Base-by-base conservation (phyloP, 2,797 vertebrate genomes). In the Sebastes aleutianus region DNA sequence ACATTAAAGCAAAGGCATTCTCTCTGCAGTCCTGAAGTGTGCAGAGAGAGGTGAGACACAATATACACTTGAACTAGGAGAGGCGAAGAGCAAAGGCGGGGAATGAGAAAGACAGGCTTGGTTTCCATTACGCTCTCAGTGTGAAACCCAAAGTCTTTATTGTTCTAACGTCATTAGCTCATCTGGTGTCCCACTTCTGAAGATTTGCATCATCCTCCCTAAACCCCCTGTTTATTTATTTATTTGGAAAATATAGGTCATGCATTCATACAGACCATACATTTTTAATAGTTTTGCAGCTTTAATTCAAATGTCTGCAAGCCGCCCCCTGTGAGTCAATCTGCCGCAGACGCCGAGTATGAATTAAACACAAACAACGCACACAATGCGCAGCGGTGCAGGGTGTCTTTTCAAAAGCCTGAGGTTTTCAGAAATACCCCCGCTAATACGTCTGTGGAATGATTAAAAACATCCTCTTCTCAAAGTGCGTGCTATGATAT, bases 201-300 rank as follows among this genome's bases (percentile, higher is more conserved):
- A 90, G 90, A 91, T 91, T 92, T 92, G 91, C 92, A 87, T 88
- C 91, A 88, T 79, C 83, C 82, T 64, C 81, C 84, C 76, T 82
- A 92, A 94, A 89, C 74, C 80, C 70, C 63, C 16, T 65, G 77
- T 73, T 95, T 93, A 94, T 94, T 96, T 95, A 95, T 95, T 95
- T 95, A 95, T 96, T 94, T 95, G 36, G 79, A 85, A 93, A 94
- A 96, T 95, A 95, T 95, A 93, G 95, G 95, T 95, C 95, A 96
- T 71, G 87, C 89, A 90, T 95, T 93, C 93, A 93, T 87, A 91
- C 90, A 91, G 85, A 88, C 75, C 89, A 95, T 96, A 89, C 85
- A 96, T 95, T 92, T 96, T 95, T 95, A 92, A 96, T 95, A 92
- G 90, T 82, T 91, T 57, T 90, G 92, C 91, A 90, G 91, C 87